Evolutionary conservation across 2,888 invertebrate species (phyloP).

Genomic region (Aphodius sticticus): DNA sequence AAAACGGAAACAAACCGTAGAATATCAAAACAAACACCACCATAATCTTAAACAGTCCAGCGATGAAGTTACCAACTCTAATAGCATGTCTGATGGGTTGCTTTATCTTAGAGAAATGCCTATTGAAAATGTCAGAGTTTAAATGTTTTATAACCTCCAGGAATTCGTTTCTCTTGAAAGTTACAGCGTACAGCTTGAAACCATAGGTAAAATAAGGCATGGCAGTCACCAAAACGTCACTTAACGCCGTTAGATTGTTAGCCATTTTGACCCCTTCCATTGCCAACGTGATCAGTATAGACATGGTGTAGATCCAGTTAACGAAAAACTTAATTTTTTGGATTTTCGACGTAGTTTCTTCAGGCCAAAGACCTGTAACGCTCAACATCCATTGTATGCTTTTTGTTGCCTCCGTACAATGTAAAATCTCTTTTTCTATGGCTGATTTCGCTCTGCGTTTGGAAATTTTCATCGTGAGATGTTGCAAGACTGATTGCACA

Average conservation of each 20-base stretch:
- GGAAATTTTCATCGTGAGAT: not conserved
- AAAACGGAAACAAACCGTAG: conserved; percentile 17
- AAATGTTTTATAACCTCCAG: not conserved
- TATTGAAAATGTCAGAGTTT: conserved; percentile 12
- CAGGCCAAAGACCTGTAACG: conserved; percentile 30
- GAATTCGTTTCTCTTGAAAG: conserved; percentile 14
- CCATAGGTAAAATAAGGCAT: not conserved
- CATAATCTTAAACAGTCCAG: conserved; percentile 8
- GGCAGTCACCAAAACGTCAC: not conserved
- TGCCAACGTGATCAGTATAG: not conserved
- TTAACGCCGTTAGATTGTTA: not conserved
- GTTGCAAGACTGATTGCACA: not conserved
- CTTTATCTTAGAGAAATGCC: conserved; percentile 8
- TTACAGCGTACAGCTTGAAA: conserved; percentile 1
- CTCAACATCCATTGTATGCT: conserved; percentile 23
- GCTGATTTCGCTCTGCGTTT: not conserved
- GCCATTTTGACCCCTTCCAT: conserved; percentile 8
- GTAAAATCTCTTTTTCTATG: not conserved
- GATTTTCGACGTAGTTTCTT: not conserved
- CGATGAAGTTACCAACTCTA: not conserved
- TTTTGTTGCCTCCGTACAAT: not conserved
- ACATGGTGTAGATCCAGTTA: conserved; percentile 12
- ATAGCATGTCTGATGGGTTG: conserved; percentile 13
- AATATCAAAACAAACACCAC: not conserved
- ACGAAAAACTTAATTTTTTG: not conserved